phyloP scores from a whole-genome alignment of 2,797 vertebrate genomes.

The Clarias pachynema region DNA sequence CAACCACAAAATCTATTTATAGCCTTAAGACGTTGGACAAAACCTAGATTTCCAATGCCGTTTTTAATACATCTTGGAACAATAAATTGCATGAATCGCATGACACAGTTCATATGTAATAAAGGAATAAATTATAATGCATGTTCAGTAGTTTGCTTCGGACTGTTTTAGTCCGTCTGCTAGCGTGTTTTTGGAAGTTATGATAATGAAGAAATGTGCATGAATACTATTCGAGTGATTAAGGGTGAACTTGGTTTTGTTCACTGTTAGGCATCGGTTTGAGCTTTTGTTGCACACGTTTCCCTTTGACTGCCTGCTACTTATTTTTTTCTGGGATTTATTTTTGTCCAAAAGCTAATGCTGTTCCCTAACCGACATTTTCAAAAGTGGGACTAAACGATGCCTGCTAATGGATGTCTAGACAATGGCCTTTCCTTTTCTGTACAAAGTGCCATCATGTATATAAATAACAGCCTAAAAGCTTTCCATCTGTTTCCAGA shows the following conservation, averaged over 20 bases:
- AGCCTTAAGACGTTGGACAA: not conserved
- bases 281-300: not conserved
- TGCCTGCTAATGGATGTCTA: conserved; percentile 28
- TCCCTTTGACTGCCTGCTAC: not conserved
- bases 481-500: not conserved
- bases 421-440: conserved; percentile 21
- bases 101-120: not conserved
- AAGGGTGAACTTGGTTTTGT: not conserved
- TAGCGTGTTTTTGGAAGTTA: not conserved
- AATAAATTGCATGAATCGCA: not conserved
- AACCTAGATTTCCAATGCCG: not conserved
- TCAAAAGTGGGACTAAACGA: not conserved
- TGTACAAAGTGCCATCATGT: not conserved
- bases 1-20: not conserved
- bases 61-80: not conserved
- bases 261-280: not conserved
- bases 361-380: not conserved
- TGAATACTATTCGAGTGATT: too few relatives aligned
- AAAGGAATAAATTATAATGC: not conserved
- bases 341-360: not conserved
- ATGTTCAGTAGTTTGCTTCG: not conserved
- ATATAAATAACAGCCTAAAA: not conserved
- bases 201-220: not conserved
- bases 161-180: not conserved
- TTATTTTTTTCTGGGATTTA: not conserved